Evolutionary conservation across 2,797 vertebrate species (phyloP), one percentile per base, ranked within the genome.

Genomic region (Enoplosus armatus): DNA sequence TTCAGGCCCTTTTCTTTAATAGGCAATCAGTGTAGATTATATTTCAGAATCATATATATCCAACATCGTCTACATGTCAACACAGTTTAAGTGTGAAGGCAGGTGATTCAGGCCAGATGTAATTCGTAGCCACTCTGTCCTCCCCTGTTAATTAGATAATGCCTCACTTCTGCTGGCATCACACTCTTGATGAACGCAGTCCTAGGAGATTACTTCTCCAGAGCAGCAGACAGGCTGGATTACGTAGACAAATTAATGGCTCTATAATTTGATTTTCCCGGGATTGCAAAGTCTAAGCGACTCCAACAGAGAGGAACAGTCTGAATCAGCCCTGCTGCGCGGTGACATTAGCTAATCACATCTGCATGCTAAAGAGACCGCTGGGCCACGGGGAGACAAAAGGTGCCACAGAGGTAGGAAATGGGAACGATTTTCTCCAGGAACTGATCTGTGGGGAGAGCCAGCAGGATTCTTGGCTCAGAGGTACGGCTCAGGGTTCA

Each of bases 171-270:
- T 90, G 90, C 92, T 89, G 86, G 92, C 90, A 90, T 94, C 92
- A 89, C 89, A 90, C 84, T 91, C 91, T 93, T 94, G 92, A 95
- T 94, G 93, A 94, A 93, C 92, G 90, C 85, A 87, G 90, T 91
- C 94, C 94, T 92, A 82, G 72, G 94, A 95, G 95, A 94, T 94
- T 93, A 92, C 92, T 94, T 92, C 91, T 95, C 92, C 90, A 86
- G 86, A 91, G 90, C 89, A 90, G 82, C 91, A 94, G 94, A 95
- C 94, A 94, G 93, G 85, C 86, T 84, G 94, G 94, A 96, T 96
- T 95, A 96, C 95, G 93, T 90, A 91, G 91, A 94, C 92, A 95
- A 95, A 96, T 96, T 94, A 96, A 95, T 95, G 95, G 94, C 92
- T 94, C 92, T 93, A 93, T 96, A 95, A 96, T 95, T 95, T 90